Base-by-base conservation (phyloP, 1,140 invertebrate species). In the Physella acuta region DNA sequence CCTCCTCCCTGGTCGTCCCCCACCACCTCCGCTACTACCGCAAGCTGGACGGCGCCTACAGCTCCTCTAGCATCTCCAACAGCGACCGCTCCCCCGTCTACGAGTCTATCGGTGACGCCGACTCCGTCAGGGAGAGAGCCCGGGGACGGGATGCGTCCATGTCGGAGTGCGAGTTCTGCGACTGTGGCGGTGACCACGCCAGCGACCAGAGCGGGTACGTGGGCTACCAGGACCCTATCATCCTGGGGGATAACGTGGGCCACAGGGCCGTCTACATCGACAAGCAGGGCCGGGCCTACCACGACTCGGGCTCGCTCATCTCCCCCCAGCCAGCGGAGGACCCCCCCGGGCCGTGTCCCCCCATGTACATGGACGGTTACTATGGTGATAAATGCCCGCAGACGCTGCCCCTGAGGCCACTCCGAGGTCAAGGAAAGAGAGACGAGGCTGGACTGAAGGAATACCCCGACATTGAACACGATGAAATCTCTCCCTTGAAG, bases 41-140 rank as follows among this genome's bases (percentile, higher is more conserved):
- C 5, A 68, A 64, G 16, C 63, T 73, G 33, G 68, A 73, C 28
- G 66, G 61, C 28, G 63, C 56, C 24, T 73, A 68, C 71, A 72
- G 61, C 30, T 55, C 49, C 55, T 64, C 68, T 52, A 70, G 65
- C 58, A 59, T 62, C 44, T 62, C 53, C 62, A 73, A 70, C 67
- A 73, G 71, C 30, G 68, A 73, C 58, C 30, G 68, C n/a, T 70
- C 67, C 2, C 71, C 68, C 39, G 68, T 69, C 16, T 73, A 73
- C 63, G 71, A 73, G 68, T 70, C 67, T 20, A 73, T 73, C 31
- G 71, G 71, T n/a, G 71, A 73, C 68, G 53, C 37, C 2, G 61
- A 63, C 30, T 72, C 53, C 44, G 51, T 59, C 28, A 1, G 59
- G 31, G 70, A 66, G 37, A 24, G 55, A 17, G 17, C 33, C 26